Percentiles rank a stretch among this genome's conserved stretches.
phyloP scores from a whole-genome alignment of 2,113 vertebrate genomes.

The Xerus inauris region DNA sequence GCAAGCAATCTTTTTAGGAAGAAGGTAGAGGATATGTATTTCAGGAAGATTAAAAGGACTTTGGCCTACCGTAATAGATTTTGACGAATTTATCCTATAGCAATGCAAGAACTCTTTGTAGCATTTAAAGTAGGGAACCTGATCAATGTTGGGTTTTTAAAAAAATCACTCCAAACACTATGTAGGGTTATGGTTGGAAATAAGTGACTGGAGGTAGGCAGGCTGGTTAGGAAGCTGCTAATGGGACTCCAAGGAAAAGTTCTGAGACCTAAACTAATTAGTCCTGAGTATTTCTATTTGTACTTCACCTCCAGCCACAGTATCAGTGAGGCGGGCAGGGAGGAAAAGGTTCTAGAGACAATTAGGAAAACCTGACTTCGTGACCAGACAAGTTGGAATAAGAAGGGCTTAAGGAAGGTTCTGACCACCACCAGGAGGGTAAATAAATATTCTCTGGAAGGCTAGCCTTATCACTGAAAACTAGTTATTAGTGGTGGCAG shows the following conservation, averaged over 20 bases:
- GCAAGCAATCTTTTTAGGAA: neutral
- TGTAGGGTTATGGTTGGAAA: neutral
- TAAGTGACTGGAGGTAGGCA: neutral
- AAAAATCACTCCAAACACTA: neutral
- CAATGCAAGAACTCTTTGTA: neutral
- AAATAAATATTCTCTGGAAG: neutral
- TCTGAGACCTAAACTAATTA: neutral
- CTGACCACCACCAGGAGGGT: too few relatives aligned
- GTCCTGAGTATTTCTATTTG: neutral
- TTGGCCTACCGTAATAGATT: neutral
- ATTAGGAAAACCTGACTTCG: neutral
- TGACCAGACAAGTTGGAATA: neutral
- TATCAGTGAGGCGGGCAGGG: neutral
- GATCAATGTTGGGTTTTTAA: slow-evolving; percentile 29
- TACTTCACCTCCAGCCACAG: neutral
- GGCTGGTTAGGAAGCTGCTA: neutral
- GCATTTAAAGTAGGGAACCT: slow-evolving; percentile 27
- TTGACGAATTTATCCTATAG: neutral
- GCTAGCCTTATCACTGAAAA: neutral
- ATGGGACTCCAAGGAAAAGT: neutral
- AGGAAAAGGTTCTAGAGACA: neutral
- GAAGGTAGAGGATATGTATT: neutral
- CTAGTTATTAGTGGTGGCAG: neutral
- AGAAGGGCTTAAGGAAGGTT: neutral
- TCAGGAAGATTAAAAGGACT: neutral